Base-by-base conservation (phyloP, 1,140 invertebrate genomes). In the Drosophila punjabiensis region DNA sequence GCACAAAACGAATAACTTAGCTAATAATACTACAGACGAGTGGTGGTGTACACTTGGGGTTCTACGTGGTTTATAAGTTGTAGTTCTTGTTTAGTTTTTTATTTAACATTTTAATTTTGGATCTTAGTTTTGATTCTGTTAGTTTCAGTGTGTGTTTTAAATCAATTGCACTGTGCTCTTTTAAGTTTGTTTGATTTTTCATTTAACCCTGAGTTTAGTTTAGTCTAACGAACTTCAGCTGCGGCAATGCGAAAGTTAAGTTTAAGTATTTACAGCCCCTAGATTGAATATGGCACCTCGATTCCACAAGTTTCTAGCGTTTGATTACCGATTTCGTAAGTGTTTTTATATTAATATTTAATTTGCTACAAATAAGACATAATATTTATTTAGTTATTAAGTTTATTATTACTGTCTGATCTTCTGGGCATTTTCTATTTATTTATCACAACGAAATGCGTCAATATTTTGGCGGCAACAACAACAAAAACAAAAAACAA, bases 401-500 rank as follows among this genome's bases (percentile, higher is more conserved):
- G 30, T 48, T 67, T 45, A 39, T n/a, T n/a, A n/a, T 66, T 77
- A 37, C 7, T 61, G 62, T 68, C 53, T 67, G 43, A 79, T 79
- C 63, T 50, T 75, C 60, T 74, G 71, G 35, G 68, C 62, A 80
- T 80, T 80, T 77, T 83, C 68, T 82, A 82, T 74, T 86, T 45
- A 75, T 82, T 80, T 90, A 90, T 90, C 86, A 90, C 86, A 90
- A 90, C 86, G 75, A 86, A 91, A 86, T 90, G 86, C 86, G 79
- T 79, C 82, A 81, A 90, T 83, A 90, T 61, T 69, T 86, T 86
- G 82, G 82, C 86, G 75, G 66, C 53, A 86, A 81, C 58, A 79
- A 79, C 66, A 69, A 61, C 48, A 64, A 73, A 13, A 71, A 75
- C 43, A 84, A 48, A 58, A n/a, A 58, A 39, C 55, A 74, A 62